These are phyloP conservation scores for Solenodon paradoxus DNA, from an alignment of 2,113 vertebrate genomes.

Conservation along the genomic window DNA sequence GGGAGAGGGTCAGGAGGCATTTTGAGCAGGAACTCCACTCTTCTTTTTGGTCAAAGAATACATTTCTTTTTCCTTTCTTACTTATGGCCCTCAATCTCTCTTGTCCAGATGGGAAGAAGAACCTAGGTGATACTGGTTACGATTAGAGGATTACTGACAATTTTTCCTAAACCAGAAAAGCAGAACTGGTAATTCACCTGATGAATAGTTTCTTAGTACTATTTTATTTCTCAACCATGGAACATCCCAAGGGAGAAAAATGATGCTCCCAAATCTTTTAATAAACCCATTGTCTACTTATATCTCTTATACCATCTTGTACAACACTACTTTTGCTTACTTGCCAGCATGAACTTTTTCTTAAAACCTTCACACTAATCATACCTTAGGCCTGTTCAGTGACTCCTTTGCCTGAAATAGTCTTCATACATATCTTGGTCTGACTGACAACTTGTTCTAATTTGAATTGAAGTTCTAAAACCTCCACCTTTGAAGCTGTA, in stretches of 20 bases:
- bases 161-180: neutral
- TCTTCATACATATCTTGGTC: neutral
- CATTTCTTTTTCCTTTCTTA: too few species aligned
- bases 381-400: neutral
- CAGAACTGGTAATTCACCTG: neutral
- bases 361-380: neutral
- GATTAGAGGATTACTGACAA: neutral
- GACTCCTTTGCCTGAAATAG: neutral
- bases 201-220: neutral
- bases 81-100: too few species aligned
- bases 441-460: neutral
- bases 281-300: neutral
- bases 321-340: rapidly evolving
- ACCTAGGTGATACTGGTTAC: too few species aligned
- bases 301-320: neutral
- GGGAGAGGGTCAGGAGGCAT: too few species aligned
- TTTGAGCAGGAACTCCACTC: too few species aligned
- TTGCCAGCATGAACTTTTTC: neutral
- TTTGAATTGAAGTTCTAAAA: neutral
- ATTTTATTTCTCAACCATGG: neutral
- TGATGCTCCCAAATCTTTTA: neutral
- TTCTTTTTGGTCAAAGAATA: too few species aligned
- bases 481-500: neutral
- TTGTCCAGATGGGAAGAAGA: too few species aligned
- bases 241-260: neutral